Evolutionary conservation across 2,113 vertebrate species (phyloP), one percentile per base, ranked within the genome.

Genomic region (Equus quagga): DNA sequence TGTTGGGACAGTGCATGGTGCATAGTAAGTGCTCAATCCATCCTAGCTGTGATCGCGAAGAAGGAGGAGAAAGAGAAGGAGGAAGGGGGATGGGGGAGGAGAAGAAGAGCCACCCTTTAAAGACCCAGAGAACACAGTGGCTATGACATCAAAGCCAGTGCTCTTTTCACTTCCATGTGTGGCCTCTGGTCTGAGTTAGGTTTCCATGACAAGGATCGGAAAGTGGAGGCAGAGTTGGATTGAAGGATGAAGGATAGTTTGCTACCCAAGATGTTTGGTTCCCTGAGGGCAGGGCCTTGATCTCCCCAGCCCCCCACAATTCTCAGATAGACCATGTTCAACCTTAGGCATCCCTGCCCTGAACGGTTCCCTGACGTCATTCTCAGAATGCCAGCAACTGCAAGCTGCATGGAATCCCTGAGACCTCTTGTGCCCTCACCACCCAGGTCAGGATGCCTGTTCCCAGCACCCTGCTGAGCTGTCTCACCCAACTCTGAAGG

Each of bases 401-500:
- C 3, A 1, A 0, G 17, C 23, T 86, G 72, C 49, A 0, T 0
- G 56, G 78, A 78, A 28, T 76, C 86, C 6, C 33, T 0, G 28
- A 94, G 86, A 28, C 36, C 41, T 28, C 51, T 58, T 41, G 62
- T 33, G 11, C 49, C 56, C 24, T 89, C 56, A 5, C 31, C 78
- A 54, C 44, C 24, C 17, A 5, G 84, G 23, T 60, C 76, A 51
- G 21, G n/a, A 75, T 49, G 89, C 46, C 81, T 56, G 67, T 41
- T 31, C 51, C 69, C 33, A 60, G 51, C 5, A 41, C 33, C 5
- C 28, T 33, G n/a, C 64, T 6, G 17, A 62, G 73, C 76, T 11
- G 0, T 14, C 72, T 94, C 58, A 79, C 89, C 96, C 78, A 89
- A 56, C 10, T 33, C 49, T 9, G 79, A 89, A 80, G 94, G 94